Conservation (phyloP, 2,797 vertebrate species). For the Esox lucius region DNA sequence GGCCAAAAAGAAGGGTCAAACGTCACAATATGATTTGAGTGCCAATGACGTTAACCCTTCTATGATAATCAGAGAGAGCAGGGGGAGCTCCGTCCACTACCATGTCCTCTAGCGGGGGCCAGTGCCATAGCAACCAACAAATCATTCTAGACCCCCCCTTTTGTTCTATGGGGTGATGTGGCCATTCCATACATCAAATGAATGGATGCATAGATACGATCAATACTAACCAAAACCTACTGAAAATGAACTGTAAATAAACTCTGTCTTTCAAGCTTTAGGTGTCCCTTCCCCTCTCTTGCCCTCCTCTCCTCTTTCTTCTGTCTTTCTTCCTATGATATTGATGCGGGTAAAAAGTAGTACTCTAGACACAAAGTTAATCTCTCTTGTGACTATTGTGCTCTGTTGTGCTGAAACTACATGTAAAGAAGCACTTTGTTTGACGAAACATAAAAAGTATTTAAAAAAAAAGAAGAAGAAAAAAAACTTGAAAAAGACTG, state of each 20-base stretch:
- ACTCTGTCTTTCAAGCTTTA: conserved; percentile 50
- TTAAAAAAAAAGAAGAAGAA: conserved; percentile 37
- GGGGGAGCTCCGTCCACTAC: conserved; percentile 61
- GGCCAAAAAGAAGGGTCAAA: conserved; percentile 81
- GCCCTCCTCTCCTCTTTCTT: not conserved
- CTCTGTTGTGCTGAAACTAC: conserved; percentile 81
- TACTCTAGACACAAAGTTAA: conserved; percentile 83
- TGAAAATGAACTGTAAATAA: conserved; percentile 73
- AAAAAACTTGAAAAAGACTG: conserved; percentile 38
- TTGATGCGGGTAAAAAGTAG: conserved; percentile 88
- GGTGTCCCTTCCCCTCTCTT: conserved; percentile 28
- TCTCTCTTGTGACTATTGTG: conserved; percentile 83
- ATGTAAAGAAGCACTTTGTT: conserved; percentile 91
- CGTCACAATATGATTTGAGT: conserved; percentile 83
- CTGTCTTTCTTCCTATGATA: conserved; percentile 70
- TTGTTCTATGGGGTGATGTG: conserved; percentile 50
- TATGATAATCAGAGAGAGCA: conserved; percentile 83
- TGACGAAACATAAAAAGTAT: conserved; percentile 68
- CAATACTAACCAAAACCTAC: conserved; percentile 53
- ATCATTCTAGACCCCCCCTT: conserved; percentile 38
- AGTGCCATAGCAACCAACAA: conserved; percentile 66
- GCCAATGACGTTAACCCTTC: conserved; percentile 97
- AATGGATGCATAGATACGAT: conserved; percentile 49
- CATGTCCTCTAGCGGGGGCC: conserved; percentile 65
- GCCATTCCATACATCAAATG: conserved; percentile 39